Conservation (phyloP, 2,888 invertebrate species). For the Lithophane socia region DNA sequence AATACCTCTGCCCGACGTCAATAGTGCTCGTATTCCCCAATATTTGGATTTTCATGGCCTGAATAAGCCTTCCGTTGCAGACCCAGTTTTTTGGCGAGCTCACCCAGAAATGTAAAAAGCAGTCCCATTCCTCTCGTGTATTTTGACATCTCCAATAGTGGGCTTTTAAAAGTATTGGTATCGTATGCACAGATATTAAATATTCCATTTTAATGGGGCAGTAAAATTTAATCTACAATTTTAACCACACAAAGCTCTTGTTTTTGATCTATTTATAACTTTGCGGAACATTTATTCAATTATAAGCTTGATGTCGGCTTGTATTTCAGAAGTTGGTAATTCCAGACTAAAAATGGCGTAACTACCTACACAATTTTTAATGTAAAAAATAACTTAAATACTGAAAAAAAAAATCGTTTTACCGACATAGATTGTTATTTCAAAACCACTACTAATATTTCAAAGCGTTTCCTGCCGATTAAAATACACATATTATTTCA, state of each 20-base stretch:
- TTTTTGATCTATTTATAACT: not conserved
- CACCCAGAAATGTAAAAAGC: conserved; percentile 41
- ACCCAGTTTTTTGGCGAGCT: conserved; percentile 36
- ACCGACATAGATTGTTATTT: not conserved
- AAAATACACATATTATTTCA: conserved; percentile 22
- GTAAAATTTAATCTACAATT: conserved; percentile 11
- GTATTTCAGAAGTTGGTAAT: not conserved
- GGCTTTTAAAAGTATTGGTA: conserved; percentile 22
- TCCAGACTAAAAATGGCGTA: not conserved
- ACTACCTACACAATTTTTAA: not conserved
- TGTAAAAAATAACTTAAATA: too few species aligned
- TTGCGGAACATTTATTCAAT: not conserved
- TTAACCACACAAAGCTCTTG: conserved; percentile 1
- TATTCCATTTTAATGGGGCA: conserved; percentile 2
- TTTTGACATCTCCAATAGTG: conserved; percentile 28
- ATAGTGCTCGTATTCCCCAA: conserved; percentile 41
- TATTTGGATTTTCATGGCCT: conserved; percentile 51
- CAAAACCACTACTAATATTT: conserved; percentile 15
- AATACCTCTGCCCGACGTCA: conserved; percentile 30
- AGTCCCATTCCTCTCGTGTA: conserved; percentile 14
- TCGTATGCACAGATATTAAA: not conserved
- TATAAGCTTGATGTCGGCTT: not conserved
- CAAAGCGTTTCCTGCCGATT: conserved; percentile 8
- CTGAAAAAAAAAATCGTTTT: not conserved
- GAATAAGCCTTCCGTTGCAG: conserved; percentile 50